Evolutionary conservation across 2,113 vertebrate genomes (phyloP), one percentile per base, ranked within the genome.

Genomic region (Percopsis transmontana): DNA sequence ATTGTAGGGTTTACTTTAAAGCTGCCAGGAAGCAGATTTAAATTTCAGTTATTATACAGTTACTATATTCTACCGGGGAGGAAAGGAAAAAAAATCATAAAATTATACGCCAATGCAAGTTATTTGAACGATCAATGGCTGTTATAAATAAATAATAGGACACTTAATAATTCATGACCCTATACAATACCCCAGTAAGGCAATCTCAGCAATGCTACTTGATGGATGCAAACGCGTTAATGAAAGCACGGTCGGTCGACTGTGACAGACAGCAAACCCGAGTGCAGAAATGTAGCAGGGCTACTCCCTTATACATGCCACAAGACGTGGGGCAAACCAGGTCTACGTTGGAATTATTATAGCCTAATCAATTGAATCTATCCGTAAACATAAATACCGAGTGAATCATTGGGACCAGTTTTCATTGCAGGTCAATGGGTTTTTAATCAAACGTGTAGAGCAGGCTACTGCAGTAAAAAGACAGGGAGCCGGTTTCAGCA

Each of bases 401-500:
- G 16, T 16, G 10, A 16, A 45, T 16, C 12, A 48, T 48, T 48
- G 3, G 0, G 42, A 44, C 42, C 9, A 23, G 3, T 5, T 44
- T 21, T 21, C 1, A 2, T 11, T n/a, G 4, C 18, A 42, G 23
- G 58, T 18, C 21, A 2, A 18, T 23, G 0, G 6, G 52, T 5
- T 19, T 45, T 11, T n/a, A 45, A 15, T 45, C 16, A 5, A 45
- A 33, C 1, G 27, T 41, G 55, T 33, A 33, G n/a, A n/a, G 27
- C 8, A 33, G 27, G 5, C 27, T 24, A 50, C 62, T 59, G 84
- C 70, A 68, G 65, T 42, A 54, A 1, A 9, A 33, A 11, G 13
- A 40, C 53, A 12, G 38, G 27, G 33, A 20, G 67, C 67, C 66
- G 82, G 81, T 86, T 85, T 88, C 83, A 90, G 89, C 89, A 88